Base-by-base conservation (phyloP, 2,797 vertebrate genomes). In the Philypnodon macrostomus region DNA sequence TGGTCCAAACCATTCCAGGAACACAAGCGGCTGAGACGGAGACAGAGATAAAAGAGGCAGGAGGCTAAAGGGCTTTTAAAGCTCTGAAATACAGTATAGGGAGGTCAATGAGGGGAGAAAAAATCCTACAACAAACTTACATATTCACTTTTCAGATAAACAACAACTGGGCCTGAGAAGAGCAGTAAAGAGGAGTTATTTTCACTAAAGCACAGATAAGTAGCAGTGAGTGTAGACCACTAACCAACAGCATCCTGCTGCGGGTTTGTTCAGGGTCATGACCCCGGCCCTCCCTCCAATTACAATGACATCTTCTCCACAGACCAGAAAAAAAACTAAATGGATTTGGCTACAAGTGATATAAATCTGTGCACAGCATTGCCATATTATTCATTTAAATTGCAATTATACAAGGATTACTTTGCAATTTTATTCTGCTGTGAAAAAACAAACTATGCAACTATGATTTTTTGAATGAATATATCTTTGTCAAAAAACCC, bases 181-280 rank as follows among this genome's bases (percentile, higher is more conserved):
- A 45, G 53, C 29, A 53, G 44, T 24, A 55, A 55, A 73, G 63
- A 47, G 39, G 70, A 77, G 64, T 59, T 30, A 53, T 53, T 52
- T 40, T 65, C 31, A 53, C 54, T 58, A 60, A 73, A 79, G 75
- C 55, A 70, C 62, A 70, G 77, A 83, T 77, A 65, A 79, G 58
- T 61, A 59, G 61, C 65, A 73, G 73, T 66, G 73, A 74, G 62
- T 63, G 63, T 53, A 46, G 57, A 68, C 72, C 81, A 67, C 76
- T 76, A 77, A 81, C 68, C 80, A 76, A 73, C 37, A 77, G 66
- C 67, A 81, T 76, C 70, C 70, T 83, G 33, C 69, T 76, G 62
- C 27, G 70, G 76, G 64, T 74, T 81, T 10, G 17, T 45, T 68
- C 50, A 55, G 67, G 80, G 72, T 80, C 78, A 69, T 49, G 80